Evolutionary conservation across 2,113 vertebrate species (phyloP), one percentile per base, ranked within the genome.

Genomic region (Regulus satrapa): DNA sequence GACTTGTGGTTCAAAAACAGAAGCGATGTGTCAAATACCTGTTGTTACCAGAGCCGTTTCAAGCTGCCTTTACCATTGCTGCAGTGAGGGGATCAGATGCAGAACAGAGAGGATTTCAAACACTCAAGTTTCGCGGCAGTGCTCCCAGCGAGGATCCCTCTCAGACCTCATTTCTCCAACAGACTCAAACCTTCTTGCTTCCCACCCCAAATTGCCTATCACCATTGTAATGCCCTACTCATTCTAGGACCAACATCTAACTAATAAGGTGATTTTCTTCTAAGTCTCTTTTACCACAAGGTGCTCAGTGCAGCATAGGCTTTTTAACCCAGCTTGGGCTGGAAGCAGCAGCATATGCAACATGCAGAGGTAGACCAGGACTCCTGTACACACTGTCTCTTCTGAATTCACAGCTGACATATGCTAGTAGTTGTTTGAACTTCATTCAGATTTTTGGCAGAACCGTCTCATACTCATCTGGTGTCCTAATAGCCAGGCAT

Each of bases 191-290:
- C 21, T 68, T 52, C 52, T 64, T 41, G 12, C 23, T 92, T 82
- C 45, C 14, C 17, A 6, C 36, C 16, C 36, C 29, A 69, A 67
- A 19, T 1, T 84, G 12, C 5, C 34, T 8, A 4, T 38, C 11
- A 41, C 10, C 28, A 19, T 2, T 31, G 8, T 34, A 41, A 40
- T 0, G 0, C 3, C 12, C 6, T 16, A 7, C 21, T 67, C 19
- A 2, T 20, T 21, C 32, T 82, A 75, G 21, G 32, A 32, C 8
- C 13, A 56, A 20, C 17, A 24, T 40, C 82, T 51, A 67, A 16
- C 18, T 21, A 32, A 28, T 43, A 25, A 36, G 9, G 11, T 32
- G 49, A 45, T 32, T 31, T 49, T 15, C 32, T 38, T 24, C 45
- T 75, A 48, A 41, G 14, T 2, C 4, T 43, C 48, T 78, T 93